A percentile compares a stretch with the other conserved stretches of the same genome.
Evolutionary conservation across 2,888 invertebrate species (phyloP).

Genomic region (Boloria euphrosyne): DNA sequence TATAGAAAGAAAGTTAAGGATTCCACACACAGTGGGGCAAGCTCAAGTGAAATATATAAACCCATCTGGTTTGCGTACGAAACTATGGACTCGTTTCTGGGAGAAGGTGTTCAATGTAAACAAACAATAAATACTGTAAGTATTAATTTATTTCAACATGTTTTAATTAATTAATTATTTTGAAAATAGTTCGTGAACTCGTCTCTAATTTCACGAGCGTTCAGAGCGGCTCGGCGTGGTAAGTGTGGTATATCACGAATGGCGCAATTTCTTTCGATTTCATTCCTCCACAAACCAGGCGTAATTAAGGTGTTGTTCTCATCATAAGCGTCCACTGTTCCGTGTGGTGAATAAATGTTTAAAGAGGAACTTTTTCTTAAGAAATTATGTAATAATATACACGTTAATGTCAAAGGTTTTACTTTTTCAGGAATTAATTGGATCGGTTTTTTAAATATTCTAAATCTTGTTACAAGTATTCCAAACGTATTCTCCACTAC

Average conservation of each 20-base stretch:
- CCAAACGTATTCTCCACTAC: conserved; percentile 37
- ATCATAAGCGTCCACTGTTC: not conserved
- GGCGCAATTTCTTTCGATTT: not conserved
- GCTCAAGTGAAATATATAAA: not conserved
- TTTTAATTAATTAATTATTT: not conserved
- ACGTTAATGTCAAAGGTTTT: conserved; percentile 19
- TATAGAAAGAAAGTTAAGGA: conserved; percentile 6
- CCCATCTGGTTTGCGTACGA: not conserved
- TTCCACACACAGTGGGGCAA: not conserved
- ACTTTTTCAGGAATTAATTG: conserved; percentile 17
- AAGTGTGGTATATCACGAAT: not conserved
- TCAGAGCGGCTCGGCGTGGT: not conserved
- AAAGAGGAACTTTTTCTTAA: not conserved
- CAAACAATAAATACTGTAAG: too few species aligned
- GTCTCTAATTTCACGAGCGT: not conserved
- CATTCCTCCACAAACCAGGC: not conserved
- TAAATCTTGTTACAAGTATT: conserved; percentile 19
- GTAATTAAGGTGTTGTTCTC: too few species aligned
- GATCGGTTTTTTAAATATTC: conserved; percentile 30
- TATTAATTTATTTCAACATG: too few species aligned
- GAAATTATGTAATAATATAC: conserved; percentile 27
- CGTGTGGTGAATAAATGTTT: not conserved
- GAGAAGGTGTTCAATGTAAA: too few species aligned
- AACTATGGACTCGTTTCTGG: too few species aligned
- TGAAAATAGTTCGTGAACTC: not conserved